A percentile compares a stretch with the other conserved stretches of the same genome.
These are phyloP conservation scores for Linnaemya vulpina DNA, from an alignment of 2,888 invertebrate genomes.

Conservation along the genomic window DNA sequence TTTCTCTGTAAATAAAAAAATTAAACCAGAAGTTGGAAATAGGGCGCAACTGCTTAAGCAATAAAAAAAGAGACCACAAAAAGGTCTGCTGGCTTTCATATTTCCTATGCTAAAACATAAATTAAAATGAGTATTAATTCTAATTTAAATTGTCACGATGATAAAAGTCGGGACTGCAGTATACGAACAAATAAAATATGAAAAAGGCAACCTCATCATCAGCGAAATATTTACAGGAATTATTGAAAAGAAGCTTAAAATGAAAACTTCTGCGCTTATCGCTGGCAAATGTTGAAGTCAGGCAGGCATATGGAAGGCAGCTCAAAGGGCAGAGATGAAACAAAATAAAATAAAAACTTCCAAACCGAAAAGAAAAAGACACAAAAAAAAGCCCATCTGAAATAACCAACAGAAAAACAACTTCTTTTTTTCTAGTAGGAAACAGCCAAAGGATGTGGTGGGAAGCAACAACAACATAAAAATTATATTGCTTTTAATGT, in stretches of 20 bases:
- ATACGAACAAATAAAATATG: too few relatives aligned
- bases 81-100: too few relatives aligned
- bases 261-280: not conserved
- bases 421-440: not conserved
- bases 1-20: too few relatives aligned
- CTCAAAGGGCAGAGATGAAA: conserved; percentile 1
- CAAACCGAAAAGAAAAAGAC: not conserved
- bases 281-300: not conserved
- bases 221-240: not conserved
- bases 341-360: not conserved
- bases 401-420: not conserved
- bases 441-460: not conserved
- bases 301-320: not conserved
- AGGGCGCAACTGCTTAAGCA: too few relatives aligned
- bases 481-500: conserved; percentile 68
- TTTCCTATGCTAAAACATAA: not conserved
- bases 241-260: not conserved
- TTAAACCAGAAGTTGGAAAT: too few relatives aligned
- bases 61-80: too few relatives aligned
- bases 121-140: too few relatives aligned
- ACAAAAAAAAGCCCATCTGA: not conserved
- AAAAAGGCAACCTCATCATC: not conserved
- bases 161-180: too few relatives aligned
- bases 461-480: conserved; percentile 37
- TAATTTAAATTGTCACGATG: too few relatives aligned